Conservation (phyloP, 2,113 vertebrate genomes). For the Nyctibius bracteatus region DNA sequence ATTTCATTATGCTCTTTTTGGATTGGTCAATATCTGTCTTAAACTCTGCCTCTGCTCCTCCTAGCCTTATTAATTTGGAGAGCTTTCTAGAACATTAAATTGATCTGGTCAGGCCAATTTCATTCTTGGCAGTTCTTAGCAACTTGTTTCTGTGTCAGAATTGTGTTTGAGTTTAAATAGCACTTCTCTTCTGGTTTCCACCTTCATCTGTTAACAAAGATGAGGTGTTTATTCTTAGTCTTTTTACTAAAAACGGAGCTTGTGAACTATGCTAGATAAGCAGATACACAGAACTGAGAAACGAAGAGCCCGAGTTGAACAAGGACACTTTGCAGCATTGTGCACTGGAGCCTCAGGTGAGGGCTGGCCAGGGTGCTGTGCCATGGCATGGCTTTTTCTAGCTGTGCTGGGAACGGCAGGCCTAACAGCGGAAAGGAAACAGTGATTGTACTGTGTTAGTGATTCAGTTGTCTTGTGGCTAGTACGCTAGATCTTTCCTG, state of each 20-base stretch:
- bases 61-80: neutral
- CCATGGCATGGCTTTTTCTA: accelerated
- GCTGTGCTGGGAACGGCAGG: neutral
- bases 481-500: neutral
- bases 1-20: neutral
- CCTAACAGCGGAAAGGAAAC: neutral
- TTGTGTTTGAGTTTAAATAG: neutral
- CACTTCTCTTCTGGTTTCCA: neutral
- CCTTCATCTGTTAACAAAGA: neutral
- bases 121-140: neutral
- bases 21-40: neutral
- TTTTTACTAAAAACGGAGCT: neutral
- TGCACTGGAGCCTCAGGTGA: neutral
- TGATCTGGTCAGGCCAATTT: neutral
- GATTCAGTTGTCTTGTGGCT: neutral
- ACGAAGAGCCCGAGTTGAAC: neutral
- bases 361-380: accelerated
- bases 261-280: neutral
- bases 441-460: neutral
- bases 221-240: neutral
- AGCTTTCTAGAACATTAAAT: neutral
- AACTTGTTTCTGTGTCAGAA: neutral
- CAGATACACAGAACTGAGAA: neutral
- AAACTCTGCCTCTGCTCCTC: neutral
- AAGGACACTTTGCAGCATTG: neutral